Conservation (phyloP, 2,113 vertebrate genomes). For the Myotis lucifugus region DNA sequence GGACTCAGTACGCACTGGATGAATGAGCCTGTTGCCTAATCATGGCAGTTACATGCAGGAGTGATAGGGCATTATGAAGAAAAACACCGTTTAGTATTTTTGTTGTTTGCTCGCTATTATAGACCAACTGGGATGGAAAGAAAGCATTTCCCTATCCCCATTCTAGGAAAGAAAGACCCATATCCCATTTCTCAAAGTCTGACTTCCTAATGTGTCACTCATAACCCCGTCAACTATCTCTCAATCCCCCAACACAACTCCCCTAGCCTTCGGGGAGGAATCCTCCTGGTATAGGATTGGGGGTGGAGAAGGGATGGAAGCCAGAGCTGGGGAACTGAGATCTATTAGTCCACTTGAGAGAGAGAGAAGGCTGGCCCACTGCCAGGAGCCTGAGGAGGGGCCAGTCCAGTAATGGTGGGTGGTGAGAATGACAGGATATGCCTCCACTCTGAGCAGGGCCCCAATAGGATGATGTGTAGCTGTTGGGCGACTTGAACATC, state of each 20-base stretch:
- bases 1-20: too few relatives aligned
- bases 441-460: not conserved
- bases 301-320: not conserved
- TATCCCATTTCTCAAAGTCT: not conserved
- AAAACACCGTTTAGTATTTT: not conserved
- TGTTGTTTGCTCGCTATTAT: not conserved
- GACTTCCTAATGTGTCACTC: not conserved
- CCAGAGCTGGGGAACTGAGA: not conserved
- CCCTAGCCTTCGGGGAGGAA: not conserved
- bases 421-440: not conserved
- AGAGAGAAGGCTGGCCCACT: not conserved
- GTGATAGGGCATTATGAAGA: not conserved
- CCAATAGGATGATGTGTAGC: not conserved
- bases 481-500: not conserved
- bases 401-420: not conserved
- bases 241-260: not conserved
- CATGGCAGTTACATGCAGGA: not conserved
- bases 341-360: not conserved
- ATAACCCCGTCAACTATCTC: not conserved
- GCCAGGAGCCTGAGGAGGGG: not conserved
- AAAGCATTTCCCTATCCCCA: not conserved
- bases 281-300: not conserved
- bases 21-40: not conserved
- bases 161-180: not conserved
- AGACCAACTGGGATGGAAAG: not conserved